Evolutionary conservation across 1,140 invertebrate species (phyloP), one percentile per base, ranked within the genome.

Genomic region (Himalopsyche phryganea): DNA sequence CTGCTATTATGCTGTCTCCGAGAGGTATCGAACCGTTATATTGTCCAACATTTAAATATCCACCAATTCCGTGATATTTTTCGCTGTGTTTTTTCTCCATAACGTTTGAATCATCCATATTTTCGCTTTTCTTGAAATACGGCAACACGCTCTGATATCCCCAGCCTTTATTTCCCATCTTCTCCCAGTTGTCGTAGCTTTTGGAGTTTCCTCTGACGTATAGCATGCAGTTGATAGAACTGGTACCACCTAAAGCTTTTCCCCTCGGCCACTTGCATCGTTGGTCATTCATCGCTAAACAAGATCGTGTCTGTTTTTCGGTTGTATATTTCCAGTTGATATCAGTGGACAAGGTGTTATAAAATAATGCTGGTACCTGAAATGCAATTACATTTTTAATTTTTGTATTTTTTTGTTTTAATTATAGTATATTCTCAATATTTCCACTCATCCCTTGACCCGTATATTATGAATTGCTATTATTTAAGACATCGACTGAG

Each of bases 41-140:
- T 9, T n/a, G n/a, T 32, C 32, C 85, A 0, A 92, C 86, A 0
- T 88, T 89, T 6, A 91, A 66, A 60, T 89, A 88, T 0, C 91
- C 91, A 0, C 84, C 85, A 0, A 77, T 82, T 2, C 75, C 70
- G 65, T 92, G 90, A 62, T 91, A 91, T 63, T 49, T 32, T 20
- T 56, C 17, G 66, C 55, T 20, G 23, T 28, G 4, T 9, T 3
- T 28, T 28, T n/a, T n/a, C n/a, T 28, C 23, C 9, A 28, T 5
- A 3, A 28, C 23, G 3, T 28, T 9, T 9, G 23, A 9, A 5
- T 3, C 23, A 5, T 28, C 23, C 11, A 46, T 17, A 18, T 20
- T 14, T 71, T 80, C 76, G 18, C 73, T 74, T 68, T 78, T 80
- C 40, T 68, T 67, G 48, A 77, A 80, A 61, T 75, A 79, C 1